Percentiles rank a stretch among this genome's conserved stretches.
Evolutionary conservation across 2,888 invertebrate genomes (phyloP).

Genomic region (Diachrysia chrysitis): DNA sequence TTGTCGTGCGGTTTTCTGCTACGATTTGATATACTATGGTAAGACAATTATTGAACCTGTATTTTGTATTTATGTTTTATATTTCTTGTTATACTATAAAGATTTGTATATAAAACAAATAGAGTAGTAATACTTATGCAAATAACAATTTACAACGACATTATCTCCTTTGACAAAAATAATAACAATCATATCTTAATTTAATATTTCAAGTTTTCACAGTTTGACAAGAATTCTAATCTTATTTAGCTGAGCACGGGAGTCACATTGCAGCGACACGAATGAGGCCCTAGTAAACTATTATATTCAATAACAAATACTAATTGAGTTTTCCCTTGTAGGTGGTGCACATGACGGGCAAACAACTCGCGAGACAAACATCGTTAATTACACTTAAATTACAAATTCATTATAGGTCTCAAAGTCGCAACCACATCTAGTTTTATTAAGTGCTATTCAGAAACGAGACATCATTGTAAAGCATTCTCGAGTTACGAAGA

Average conservation of each 20-base stretch:
- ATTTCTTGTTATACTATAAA: background rate
- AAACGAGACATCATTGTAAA: constrained; percentile 52
- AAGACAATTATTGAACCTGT: background rate
- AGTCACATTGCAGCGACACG: background rate
- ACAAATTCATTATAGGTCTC: constrained; percentile 51
- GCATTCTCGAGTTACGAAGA: constrained; percentile 58
- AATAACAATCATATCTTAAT: background rate
- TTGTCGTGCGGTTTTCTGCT: constrained; percentile 22
- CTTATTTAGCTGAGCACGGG: background rate
- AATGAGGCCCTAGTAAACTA: constrained; percentile 4
- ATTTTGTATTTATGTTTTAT: background rate
- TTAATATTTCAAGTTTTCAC: background rate
- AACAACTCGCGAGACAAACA: constrained; percentile 45
- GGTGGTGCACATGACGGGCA: constrained; percentile 32
- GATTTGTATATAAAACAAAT: too few species aligned
- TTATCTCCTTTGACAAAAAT: too few species aligned
- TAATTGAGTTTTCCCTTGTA: constrained; percentile 39
- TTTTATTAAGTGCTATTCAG: constrained; percentile 59
- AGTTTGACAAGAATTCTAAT: background rate
- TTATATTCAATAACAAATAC: constrained; percentile 41
- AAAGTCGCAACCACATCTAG: constrained; percentile 48
- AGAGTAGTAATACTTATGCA: too few species aligned
- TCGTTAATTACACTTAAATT: constrained; percentile 53
- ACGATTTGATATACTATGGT: background rate
- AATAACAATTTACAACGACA: too few species aligned